Evolutionary conservation across 2,888 invertebrate species (phyloP), one percentile per base, ranked within the genome.

Genomic region (Mechanitis mazaeus): DNA sequence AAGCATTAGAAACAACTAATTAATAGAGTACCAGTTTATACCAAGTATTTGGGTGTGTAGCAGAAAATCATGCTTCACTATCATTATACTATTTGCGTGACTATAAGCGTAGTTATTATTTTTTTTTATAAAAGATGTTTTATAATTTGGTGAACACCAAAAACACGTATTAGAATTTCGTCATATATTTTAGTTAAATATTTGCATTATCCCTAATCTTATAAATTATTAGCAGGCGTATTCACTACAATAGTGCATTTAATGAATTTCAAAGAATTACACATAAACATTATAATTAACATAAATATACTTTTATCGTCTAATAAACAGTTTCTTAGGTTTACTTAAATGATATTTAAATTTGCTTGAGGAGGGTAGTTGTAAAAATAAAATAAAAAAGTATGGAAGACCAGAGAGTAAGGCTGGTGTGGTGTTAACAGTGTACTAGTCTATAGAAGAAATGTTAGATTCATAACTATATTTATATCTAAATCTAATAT

Each of bases 221-320:
- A 81, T 80, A 77, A 83, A 74, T 76, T 77, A 78, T 77, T 85
- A 87, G 86, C 85, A 84, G 85, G 85, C 85, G 76, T 75, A 72
- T 70, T 78, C 76, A 79, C 87, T 90, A 88, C 84, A 83, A 78
- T 82, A 77, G 89, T 89, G 89, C 89, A 78, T 80, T 74, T 70
- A 64, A 76, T 79, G 72, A 74, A 77, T 69, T 50, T 50, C 50
- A 50, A 75, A 75, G 75, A 71, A 75, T 76, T 79, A 77, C 72
- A 76, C 74, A 68, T 73, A 78, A 72, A 72, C 72, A 71, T 70
- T 75, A 71, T 74, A 64, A 63, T 75, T 75, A 75, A 76, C 71
- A 75, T 73, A 76, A 75, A 78, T 69, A 75, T 70, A 72, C 72
- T 68, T 50, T 50, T 50, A 31, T 50, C 42, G 68, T 55, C n/a